Evolutionary conservation across 2,797 vertebrate genomes (phyloP).

Genomic region (Saxicola maurus): DNA sequence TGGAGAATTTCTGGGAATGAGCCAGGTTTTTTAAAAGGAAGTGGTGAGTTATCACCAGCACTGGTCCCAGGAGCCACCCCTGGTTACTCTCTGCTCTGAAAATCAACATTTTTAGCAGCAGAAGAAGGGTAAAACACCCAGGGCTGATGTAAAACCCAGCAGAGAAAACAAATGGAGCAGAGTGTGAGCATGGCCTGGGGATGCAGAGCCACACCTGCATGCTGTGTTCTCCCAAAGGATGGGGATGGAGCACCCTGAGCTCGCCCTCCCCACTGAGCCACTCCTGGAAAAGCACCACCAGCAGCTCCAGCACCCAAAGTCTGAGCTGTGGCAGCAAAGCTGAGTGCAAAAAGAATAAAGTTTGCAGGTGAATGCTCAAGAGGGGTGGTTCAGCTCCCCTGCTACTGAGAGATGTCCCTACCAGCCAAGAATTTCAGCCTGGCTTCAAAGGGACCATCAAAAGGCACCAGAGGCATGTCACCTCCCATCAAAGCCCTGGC

Average conservation of each 20-base stretch:
- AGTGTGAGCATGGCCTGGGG: not conserved
- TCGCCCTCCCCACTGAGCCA: rapidly evolving
- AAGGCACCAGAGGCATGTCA: not conserved
- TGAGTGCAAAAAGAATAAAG: not conserved
- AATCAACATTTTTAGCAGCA: not conserved
- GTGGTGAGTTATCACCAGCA: not conserved
- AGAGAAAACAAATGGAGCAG: not conserved
- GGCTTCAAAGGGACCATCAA: not conserved
- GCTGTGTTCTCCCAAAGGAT: not conserved
- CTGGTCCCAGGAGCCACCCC: not conserved
- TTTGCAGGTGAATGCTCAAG: not conserved
- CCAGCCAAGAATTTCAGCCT: not conserved
- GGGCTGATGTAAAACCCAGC: not conserved
- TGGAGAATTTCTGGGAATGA: not conserved
- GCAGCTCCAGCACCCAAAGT: not conserved
- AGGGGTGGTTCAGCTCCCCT: not conserved
- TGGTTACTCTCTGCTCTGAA: not conserved
- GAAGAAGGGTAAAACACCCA: not conserved
- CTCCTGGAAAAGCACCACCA: not conserved
- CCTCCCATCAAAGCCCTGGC: not conserved
- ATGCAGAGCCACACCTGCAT: rapidly evolving
- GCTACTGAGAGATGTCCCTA: not conserved
- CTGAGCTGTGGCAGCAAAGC: rapidly evolving
- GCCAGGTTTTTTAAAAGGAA: not conserved
- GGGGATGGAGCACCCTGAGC: not conserved